Evolutionary conservation across 2,888 invertebrate species (phyloP).

Genomic region (Dendrolimus houi): DNA sequence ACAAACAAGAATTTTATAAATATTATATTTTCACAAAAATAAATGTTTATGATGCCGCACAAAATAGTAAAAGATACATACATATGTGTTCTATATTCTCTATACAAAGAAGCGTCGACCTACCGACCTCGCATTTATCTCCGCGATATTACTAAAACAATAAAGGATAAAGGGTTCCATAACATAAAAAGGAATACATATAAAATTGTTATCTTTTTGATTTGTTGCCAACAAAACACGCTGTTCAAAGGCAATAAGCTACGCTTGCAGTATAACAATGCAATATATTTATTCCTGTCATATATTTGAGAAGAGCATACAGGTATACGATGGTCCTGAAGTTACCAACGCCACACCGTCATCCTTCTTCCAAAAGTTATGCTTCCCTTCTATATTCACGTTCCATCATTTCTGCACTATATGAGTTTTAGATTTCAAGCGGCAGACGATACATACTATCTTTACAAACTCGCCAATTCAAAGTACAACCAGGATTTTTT

Average conservation of each 20-base stretch:
- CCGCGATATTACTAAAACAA: slow-evolving; percentile 23
- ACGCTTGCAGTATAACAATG: background rate
- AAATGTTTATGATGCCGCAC: background rate
- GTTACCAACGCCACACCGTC: background rate
- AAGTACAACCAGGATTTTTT: too few species aligned
- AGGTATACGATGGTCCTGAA: background rate
- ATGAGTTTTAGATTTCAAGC: too few species aligned
- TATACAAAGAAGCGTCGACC: background rate
- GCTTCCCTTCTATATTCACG: background rate
- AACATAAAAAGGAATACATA: slow-evolving; percentile 23
- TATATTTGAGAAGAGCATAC: too few species aligned
- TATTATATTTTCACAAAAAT: background rate
- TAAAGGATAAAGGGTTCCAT: slow-evolving; percentile 19
- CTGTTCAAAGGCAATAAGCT: slow-evolving; percentile 2
- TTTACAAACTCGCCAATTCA: too few species aligned
- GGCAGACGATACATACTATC: too few species aligned
- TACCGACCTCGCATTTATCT: slow-evolving; percentile 17
- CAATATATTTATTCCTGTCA: background rate
- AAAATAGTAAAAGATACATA: too few species aligned
- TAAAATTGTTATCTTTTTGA: slow-evolving; percentile 22
- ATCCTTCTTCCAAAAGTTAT: background rate
- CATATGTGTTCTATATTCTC: background rate
- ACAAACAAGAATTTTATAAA: too few species aligned
- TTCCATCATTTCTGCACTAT: background rate
- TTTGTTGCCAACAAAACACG: slow-evolving; percentile 16